Percentiles rank a stretch among this genome's conserved stretches.
phyloP scores from a whole-genome alignment of 2,797 vertebrate species.

The Tokudaia tokunoshimensis region DNA sequence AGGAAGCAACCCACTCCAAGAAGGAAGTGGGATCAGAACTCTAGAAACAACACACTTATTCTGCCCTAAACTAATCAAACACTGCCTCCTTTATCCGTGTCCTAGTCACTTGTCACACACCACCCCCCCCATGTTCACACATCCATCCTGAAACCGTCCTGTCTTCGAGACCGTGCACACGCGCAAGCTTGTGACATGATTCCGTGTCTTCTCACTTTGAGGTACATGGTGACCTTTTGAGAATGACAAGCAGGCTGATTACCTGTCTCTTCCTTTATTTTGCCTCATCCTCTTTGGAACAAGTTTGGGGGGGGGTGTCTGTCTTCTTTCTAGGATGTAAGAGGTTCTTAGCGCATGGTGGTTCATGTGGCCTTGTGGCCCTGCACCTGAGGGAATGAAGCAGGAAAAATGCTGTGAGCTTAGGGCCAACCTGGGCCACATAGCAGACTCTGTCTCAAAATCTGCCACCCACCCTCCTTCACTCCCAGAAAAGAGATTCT shows the following conservation, averaged over 20 bases:
- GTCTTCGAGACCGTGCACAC: not conserved
- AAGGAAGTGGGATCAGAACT: not conserved
- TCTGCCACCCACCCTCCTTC: not conserved
- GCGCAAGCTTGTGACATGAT: not conserved
- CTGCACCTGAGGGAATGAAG: too few species aligned
- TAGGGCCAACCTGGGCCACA: not conserved
- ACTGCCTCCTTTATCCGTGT: not conserved
- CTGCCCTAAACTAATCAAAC: not conserved
- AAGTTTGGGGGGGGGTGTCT: not conserved
- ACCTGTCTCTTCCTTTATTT: conserved; percentile 5
- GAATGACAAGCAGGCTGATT: not conserved
- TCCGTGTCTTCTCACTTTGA: not conserved
- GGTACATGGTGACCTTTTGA: not conserved
- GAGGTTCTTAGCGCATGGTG: not conserved
- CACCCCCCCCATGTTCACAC: not conserved
- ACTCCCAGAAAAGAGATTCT: not conserved
- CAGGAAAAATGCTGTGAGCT: not conserved
- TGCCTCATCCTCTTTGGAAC: not conserved
- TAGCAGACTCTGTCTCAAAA: not conserved
- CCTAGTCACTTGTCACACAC: not conserved
- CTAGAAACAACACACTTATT: not conserved
- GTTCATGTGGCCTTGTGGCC: too few species aligned
- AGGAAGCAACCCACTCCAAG: not conserved
- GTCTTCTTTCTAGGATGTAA: not conserved
- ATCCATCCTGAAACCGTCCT: not conserved